Evolutionary conservation across 2,888 invertebrate species (phyloP), one percentile per base, ranked within the genome.

Genomic region (Coleophora deauratella): DNA sequence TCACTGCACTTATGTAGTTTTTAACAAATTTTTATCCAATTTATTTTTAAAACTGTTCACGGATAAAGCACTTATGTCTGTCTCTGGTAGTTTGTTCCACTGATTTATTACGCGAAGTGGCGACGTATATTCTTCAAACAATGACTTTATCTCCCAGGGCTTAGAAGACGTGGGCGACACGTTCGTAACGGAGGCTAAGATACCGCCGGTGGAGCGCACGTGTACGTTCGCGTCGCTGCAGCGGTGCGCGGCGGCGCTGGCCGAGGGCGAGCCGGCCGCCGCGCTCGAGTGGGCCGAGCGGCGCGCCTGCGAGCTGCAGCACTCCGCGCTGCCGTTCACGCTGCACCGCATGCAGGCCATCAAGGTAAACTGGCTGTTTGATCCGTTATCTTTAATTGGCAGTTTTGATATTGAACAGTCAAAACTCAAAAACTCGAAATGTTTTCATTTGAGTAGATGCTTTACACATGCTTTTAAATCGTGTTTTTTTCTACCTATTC

Each of bases 131-230:
- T n/a, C n/a, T n/a, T n/a, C n/a, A n/a, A n/a, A n/a, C n/a, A n/a
- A n/a, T n/a, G n/a, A n/a, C n/a, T 6, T 21, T 21, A 21, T 21
- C 11, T 27, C 33, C 9, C 44, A 84, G 84, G 82, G 98, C 34
- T 90, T 96, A 89, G 90, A 97, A 52, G 96, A 97, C 41, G 96
- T 98, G 30, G 97, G 97, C 2, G 95, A 97, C 63, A 89, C 92
- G 3, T 67, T 86, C 32, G 77, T 80, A 1, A 43, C 57, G 0
- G 85, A 97, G 93, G 86, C 73, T 0, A 52, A 64, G 9, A 65
- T 81, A 11, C 59, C 64, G 0, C 64, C 72, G 1, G 80, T 79
- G 31, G 82, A 81, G 52, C 70, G 82, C 0, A 72, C 78, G 0
- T 80, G 80, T 44, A 74, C 78, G 14, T 84, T 84, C 45, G 84